These are phyloP conservation scores for Parazoanthus darwini DNA, from an alignment of 92 coral and sea anemone species.

Conservation along the genomic window DNA sequence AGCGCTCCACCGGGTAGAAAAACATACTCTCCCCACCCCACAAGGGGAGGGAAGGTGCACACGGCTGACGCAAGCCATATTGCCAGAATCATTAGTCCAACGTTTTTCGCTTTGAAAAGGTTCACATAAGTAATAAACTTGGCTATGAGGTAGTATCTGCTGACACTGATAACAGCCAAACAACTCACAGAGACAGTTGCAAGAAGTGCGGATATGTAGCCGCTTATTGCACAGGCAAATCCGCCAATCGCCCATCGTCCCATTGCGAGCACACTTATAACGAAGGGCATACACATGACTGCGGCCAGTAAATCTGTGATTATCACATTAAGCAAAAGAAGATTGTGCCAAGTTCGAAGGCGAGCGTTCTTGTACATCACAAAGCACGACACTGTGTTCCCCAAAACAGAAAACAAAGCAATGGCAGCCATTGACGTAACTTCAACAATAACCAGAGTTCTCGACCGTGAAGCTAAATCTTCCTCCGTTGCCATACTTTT, in stretches of 20 bases:
- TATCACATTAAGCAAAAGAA: slow-evolving; percentile 65
- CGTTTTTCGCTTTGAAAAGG: slow-evolving; percentile 59
- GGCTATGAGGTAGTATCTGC: slow-evolving; percentile 67
- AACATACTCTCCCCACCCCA: slow-evolving; percentile 71
- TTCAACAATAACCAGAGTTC: slow-evolving; percentile 54
- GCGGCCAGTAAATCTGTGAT: slow-evolving; percentile 66
- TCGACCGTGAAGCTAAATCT: slow-evolving; percentile 57
- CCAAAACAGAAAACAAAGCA: slow-evolving; percentile 45
- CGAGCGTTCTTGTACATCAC: slow-evolving; percentile 70
- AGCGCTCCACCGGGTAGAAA: slow-evolving; percentile 71
- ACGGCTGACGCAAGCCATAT: slow-evolving; percentile 56
- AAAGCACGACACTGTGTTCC: slow-evolving; percentile 60
- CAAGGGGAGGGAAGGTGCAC: slow-evolving; percentile 65
- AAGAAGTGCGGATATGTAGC: slow-evolving; percentile 55
- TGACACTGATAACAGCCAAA: slow-evolving; percentile 67
- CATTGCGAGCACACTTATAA: slow-evolving; percentile 47
- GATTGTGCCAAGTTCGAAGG: slow-evolving; percentile 79
- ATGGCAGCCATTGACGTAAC: slow-evolving; percentile 43
- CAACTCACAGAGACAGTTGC: slow-evolving; percentile 55
- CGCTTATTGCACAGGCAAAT: slow-evolving; percentile 53
- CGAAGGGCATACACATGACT: slow-evolving; percentile 46
- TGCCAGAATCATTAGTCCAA: slow-evolving; percentile 51
- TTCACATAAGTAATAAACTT: slow-evolving; percentile 55
- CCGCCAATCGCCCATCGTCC: slow-evolving; percentile 58
- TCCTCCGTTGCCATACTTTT: slow-evolving; percentile 32